These are phyloP conservation scores for Dendrolimus punctatus DNA, from an alignment of 1,140 invertebrate genomes.

Conservation along the genomic window DNA sequence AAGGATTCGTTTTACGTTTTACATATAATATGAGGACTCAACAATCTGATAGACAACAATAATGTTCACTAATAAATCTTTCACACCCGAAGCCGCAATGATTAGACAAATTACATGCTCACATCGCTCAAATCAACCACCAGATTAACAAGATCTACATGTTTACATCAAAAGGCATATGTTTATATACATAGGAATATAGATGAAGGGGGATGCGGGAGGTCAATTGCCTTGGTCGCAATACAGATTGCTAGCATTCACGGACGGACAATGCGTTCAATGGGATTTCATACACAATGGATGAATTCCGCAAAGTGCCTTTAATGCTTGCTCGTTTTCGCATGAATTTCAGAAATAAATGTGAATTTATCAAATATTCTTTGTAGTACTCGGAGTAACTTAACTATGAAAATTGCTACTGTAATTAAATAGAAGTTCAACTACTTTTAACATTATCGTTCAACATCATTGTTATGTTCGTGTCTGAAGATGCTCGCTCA, in stretches of 20 bases:
- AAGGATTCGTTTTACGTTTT: too few species aligned
- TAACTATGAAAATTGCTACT: too few species aligned
- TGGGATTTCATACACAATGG: slow-evolving; percentile 17
- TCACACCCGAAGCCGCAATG: slow-evolving; percentile 16
- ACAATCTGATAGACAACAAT: too few species aligned
- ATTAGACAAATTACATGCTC: slow-evolving; percentile 19
- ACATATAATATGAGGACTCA: too few species aligned
- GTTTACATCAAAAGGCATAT: neutral
- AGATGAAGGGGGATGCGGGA: slow-evolving; percentile 2
- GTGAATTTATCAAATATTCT: neutral
- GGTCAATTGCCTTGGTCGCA: slow-evolving; percentile 6
- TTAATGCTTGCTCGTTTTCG: slow-evolving; percentile 5
- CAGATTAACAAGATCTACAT: slow-evolving; percentile 1
- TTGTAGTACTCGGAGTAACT: too few species aligned
- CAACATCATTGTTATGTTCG: too few species aligned
- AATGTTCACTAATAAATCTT: slow-evolving; percentile 14
- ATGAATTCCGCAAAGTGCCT: slow-evolving; percentile 15
- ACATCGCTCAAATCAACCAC: slow-evolving; percentile 1
- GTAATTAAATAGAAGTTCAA: too few species aligned
- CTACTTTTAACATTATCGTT: too few species aligned
- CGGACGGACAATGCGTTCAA: slow-evolving; percentile 18
- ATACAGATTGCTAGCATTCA: slow-evolving; percentile 18
- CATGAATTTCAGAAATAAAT: neutral
- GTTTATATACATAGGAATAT: neutral
- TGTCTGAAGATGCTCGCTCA: too few species aligned